Conservation (phyloP, 2,888 invertebrate species). For the Teinopalpus imperialis region DNA sequence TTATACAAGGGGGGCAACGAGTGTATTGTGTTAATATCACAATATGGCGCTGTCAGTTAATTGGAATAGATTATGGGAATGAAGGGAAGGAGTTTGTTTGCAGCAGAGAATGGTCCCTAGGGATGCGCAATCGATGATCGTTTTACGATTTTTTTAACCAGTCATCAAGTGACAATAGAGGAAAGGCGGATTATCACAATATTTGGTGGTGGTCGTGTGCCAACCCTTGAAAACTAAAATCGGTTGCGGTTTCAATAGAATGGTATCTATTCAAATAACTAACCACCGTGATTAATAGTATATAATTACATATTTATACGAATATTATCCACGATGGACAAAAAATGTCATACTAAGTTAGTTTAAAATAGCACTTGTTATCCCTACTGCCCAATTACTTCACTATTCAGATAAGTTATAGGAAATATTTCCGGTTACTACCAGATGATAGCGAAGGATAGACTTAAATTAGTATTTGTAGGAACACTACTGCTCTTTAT, state of each 20-base stretch:
- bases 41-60: conserved; percentile 82
- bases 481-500: too few relatives aligned
- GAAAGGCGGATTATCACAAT: conserved; percentile 75
- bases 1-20: conserved; percentile 46
- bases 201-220: conserved; percentile 72
- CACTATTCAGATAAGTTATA: too few relatives aligned
- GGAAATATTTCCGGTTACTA: too few relatives aligned
- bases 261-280: conserved; percentile 13
- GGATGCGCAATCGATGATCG: conserved; percentile 53
- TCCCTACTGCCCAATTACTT: too few relatives aligned
- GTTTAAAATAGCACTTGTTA: too few relatives aligned
- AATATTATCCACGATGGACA: too few relatives aligned
- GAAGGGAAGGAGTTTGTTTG: conserved; percentile 62
- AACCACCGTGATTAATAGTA: conserved; percentile 18
- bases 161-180: conserved; percentile 74
- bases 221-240: conserved; percentile 58
- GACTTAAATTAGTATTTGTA: too few relatives aligned
- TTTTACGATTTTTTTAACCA: conserved; percentile 74
- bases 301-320: conserved; percentile 9
- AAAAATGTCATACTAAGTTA: not conserved
- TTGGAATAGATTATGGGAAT: conserved; percentile 83
- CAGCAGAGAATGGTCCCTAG: conserved; percentile 59
- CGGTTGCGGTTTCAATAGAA: conserved; percentile 44
- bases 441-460: too few relatives aligned
- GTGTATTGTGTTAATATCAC: conserved; percentile 78